Conservation (phyloP, 2,113 vertebrate species). For the Rhodinocichla rosea region DNA sequence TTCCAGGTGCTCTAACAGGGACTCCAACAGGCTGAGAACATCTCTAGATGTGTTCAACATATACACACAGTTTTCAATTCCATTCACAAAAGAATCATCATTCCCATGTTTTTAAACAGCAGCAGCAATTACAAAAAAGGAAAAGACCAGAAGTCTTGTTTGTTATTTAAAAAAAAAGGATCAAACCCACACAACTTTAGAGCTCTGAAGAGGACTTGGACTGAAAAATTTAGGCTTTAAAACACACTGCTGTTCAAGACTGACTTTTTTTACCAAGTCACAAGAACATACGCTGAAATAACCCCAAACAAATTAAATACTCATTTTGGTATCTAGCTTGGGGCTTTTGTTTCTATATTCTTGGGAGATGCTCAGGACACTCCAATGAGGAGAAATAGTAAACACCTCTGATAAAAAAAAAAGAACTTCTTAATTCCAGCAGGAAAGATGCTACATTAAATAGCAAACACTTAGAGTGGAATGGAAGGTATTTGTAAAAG, state of each 20-base stretch:
- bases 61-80: neutral
- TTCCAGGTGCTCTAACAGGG: neutral
- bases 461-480: neutral
- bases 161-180: neutral
- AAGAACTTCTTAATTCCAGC: neutral
- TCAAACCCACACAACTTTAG: neutral
- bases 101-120: neutral
- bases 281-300: neutral
- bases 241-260: neutral
- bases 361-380: neutral
- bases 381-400: neutral
- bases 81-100: neutral
- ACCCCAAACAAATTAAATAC: neutral
- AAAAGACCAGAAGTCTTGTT: neutral
- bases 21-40: neutral
- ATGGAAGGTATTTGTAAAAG: neutral
- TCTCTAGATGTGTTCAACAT: neutral
- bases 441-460: neutral
- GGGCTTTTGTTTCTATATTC: neutral
- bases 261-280: neutral
- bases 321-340: neutral
- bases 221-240: neutral
- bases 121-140: neutral
- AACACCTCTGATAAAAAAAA: neutral
- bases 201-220: neutral